Percentiles rank a stretch among this genome's conserved stretches.
These are phyloP conservation scores for Manis crassicaudata DNA, from an alignment of 2,797 vertebrate genomes.

Conservation along the genomic window DNA sequence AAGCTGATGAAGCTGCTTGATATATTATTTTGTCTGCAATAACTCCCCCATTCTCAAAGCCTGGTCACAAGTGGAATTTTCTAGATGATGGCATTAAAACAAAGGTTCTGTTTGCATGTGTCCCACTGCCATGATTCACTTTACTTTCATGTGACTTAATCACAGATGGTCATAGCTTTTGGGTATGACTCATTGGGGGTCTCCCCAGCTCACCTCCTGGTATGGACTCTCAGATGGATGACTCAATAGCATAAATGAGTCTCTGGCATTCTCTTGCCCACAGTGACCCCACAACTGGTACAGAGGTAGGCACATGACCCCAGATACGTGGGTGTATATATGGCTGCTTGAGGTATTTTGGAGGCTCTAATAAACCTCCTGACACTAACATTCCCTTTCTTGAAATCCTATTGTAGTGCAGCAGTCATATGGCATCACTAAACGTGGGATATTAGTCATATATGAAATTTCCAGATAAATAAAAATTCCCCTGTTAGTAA, in stretches of 20 bases:
- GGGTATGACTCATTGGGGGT: too few species aligned
- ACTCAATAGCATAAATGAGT: background rate
- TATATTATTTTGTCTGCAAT: background rate
- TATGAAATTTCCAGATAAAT: constrained; percentile 15
- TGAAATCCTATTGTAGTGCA: background rate
- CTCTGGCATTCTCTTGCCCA: background rate
- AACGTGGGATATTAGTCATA: background rate
- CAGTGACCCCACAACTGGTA: background rate
- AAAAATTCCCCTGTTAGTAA: background rate
- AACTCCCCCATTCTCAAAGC: background rate
- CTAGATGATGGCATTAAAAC: background rate
- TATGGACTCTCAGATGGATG: background rate
- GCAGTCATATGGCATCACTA: background rate
- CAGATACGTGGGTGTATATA: background rate
- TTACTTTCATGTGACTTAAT: background rate
- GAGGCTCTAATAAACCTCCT: background rate
- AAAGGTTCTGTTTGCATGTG: background rate
- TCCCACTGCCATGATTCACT: background rate
- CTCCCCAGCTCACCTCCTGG: background rate
- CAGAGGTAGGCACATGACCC: background rate
- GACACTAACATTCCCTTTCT: background rate
- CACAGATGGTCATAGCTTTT: background rate
- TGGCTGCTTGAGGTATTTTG: background rate
- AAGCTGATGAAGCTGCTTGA: background rate
- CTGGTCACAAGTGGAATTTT: background rate